Percentiles rank a stretch among this genome's conserved stretches.
Conservation (phyloP, 2,797 vertebrate genomes). For the Rousettus madagascariensis region DNA sequence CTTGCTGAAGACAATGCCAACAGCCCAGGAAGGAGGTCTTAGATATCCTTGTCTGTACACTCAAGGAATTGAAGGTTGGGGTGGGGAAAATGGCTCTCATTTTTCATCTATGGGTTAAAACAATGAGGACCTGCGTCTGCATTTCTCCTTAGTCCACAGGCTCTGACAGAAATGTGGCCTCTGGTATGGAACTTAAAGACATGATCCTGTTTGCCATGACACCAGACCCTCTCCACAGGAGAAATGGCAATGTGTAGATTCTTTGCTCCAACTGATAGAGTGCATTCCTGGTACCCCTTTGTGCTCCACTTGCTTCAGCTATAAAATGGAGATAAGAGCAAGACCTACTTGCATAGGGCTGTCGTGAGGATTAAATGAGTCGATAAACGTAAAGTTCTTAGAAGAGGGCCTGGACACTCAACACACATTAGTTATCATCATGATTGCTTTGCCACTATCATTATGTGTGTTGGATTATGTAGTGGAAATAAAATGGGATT, state of each 20-base stretch:
- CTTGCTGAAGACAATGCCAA: not conserved
- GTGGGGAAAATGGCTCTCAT: not conserved
- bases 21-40: not conserved
- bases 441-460: not conserved
- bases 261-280: not conserved
- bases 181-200: not conserved
- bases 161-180: not conserved
- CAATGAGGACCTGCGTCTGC: not conserved
- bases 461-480: not conserved
- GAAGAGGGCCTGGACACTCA: not conserved
- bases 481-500: not conserved
- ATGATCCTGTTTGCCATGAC: not conserved
- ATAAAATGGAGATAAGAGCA: not conserved
- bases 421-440: not conserved
- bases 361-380: not conserved
- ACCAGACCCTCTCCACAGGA: not conserved
- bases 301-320: not conserved
- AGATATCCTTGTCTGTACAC: not conserved
- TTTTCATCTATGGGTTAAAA: not conserved
- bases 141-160: not conserved
- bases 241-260: not conserved
- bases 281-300: not conserved
- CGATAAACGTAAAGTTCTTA: not conserved
- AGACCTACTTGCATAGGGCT: not conserved
- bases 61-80: not conserved